Evolutionary conservation across 2,113 vertebrate genomes (phyloP).

Genomic region (Charina bottae): DNA sequence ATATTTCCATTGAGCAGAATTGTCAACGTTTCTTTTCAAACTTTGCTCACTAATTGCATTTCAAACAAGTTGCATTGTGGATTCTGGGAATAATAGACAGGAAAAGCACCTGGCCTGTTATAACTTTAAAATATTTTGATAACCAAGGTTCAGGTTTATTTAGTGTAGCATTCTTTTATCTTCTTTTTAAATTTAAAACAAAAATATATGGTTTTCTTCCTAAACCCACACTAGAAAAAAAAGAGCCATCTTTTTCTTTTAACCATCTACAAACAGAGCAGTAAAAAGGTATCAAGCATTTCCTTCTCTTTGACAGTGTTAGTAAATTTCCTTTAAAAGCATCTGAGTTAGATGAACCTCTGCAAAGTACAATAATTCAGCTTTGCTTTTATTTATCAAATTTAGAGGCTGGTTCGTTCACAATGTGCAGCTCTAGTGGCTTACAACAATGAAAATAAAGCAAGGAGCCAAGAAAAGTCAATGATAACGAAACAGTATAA

Average conservation of each 20-base stretch:
- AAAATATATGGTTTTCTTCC: constrained; percentile 52
- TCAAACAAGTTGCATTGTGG: constrained; percentile 54
- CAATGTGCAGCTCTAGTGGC: neutral
- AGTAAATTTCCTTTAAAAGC: constrained; percentile 45
- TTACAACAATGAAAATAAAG: neutral
- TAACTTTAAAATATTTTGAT: constrained; percentile 62
- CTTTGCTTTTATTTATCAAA: constrained; percentile 38
- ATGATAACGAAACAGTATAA: neutral
- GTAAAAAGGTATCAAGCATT: constrained; percentile 57
- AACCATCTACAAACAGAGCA: constrained; percentile 38
- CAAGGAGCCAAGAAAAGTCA: neutral
- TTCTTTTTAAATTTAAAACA: constrained; percentile 65
- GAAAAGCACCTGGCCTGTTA: constrained; percentile 43
- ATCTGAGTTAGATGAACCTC: constrained; percentile 33
- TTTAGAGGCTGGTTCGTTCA: neutral
- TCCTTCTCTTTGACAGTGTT: constrained; percentile 46
- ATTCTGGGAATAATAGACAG: constrained; percentile 49
- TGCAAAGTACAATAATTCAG: constrained; percentile 17
- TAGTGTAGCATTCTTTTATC: constrained; percentile 48
- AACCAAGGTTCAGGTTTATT: constrained; percentile 61
- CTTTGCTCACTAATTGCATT: constrained; percentile 68
- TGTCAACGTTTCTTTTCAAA: constrained; percentile 67
- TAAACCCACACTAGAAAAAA: constrained; percentile 32
- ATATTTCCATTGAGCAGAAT: constrained; percentile 69
- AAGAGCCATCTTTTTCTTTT: constrained; percentile 54